Conservation (phyloP, 2,888 invertebrate genomes). For the Plemyria rubiginata region DNA sequence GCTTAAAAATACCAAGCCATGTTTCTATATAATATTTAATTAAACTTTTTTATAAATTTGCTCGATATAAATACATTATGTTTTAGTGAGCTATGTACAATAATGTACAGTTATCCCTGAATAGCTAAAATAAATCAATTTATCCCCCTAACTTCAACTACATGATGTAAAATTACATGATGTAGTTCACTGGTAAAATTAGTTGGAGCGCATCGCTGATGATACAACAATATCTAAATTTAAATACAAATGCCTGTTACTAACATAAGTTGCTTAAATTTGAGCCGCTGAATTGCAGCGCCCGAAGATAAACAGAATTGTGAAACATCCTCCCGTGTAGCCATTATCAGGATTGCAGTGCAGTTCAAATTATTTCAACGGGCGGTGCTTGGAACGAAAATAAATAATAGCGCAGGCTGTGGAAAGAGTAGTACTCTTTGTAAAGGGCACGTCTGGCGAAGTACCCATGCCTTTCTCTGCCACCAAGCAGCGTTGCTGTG, state of each 20-base stretch:
- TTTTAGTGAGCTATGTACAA: too few relatives aligned
- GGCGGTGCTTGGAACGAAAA: neutral
- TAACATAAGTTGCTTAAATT: neutral
- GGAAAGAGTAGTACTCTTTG: neutral
- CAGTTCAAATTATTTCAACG: slow-evolving; percentile 33
- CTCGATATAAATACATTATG: too few relatives aligned
- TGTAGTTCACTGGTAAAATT: neutral
- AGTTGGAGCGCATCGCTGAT: neutral
- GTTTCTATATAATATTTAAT: too few relatives aligned
- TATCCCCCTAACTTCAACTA: too few relatives aligned
- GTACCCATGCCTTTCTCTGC: too few relatives aligned
- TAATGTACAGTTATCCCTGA: too few relatives aligned
- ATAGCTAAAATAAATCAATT: too few relatives aligned
- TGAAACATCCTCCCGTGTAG: slow-evolving; percentile 20
- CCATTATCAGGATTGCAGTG: slow-evolving; percentile 40
- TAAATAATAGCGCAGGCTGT: neutral
- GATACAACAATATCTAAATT: neutral
- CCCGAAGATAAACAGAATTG: slow-evolving; percentile 24
- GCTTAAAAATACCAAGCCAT: too few relatives aligned
- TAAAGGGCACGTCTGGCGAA: too few relatives aligned
- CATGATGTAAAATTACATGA: neutral
- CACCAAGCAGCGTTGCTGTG: too few relatives aligned
- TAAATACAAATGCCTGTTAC: neutral
- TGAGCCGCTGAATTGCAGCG: slow-evolving; percentile 6
- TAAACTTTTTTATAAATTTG: too few relatives aligned